Evolutionary conservation across 2,113 vertebrate species (phyloP), one percentile per base, ranked within the genome.

Genomic region (Picathartes gymnocephalus): DNA sequence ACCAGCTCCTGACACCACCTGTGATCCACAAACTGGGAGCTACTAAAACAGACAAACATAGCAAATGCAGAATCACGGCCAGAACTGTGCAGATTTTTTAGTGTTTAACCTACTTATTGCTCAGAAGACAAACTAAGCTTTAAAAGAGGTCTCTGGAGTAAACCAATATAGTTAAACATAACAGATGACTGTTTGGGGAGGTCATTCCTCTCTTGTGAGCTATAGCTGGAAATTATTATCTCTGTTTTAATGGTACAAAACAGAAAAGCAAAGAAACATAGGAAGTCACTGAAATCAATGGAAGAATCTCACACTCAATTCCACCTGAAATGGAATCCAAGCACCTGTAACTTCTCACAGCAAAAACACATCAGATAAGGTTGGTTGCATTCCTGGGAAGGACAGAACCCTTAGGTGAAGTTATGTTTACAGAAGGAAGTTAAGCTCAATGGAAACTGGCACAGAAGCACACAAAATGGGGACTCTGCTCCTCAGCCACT

Each of bases 181-280:
- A 27, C 73, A 84, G 31, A 81, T 20, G 18, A 89, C 53, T 87
- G 65, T 79, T 91, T 84, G 50, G 66, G 16, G 90, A 88, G 47
- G 70, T 68, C 81, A 62, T 95, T 95, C 91, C 87, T 86, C 54
- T 77, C 84, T 39, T 70, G 81, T 94, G 94, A 95, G 85, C 87
- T 90, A 93, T 25, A 80, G 81, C 35, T 91, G 66, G 81, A 91
- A 95, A 91, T 87, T 74, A 93, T 91, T 53, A 37, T 86, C 51
- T 87, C 47, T 48, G 30, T 64, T 92, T 74, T 48, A 80, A 80
- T 0, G 4, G 44, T 60, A 81, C 31, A 70, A 90, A 80, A 90
- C 1, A 3, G 20, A 15, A 76, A 69, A 88, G 58, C 25, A 66
- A 94, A 71, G 22, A 68, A 58, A 77, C 33, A 68, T 1, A 65